These are phyloP conservation scores for Amphilophus citrinellus DNA, from an alignment of 2,113 vertebrate species.

Conservation along the genomic window DNA sequence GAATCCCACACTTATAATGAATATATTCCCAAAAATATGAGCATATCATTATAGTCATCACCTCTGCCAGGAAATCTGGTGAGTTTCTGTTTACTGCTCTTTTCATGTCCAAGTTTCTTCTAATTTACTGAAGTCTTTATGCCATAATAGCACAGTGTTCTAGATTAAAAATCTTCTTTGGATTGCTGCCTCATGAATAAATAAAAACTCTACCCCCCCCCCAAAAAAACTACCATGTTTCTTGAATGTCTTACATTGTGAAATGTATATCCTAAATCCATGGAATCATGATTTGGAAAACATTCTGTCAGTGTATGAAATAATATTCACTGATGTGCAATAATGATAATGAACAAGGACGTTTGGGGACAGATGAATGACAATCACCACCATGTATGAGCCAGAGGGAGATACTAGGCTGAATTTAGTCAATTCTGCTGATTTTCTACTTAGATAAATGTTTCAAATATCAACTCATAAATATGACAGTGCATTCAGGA, in stretches of 20 bases:
- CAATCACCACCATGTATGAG: slow-evolving; percentile 4
- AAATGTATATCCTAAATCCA: not conserved
- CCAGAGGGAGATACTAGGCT: not conserved
- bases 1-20: not conserved
- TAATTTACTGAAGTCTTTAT: not conserved
- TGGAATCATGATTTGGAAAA: not conserved
- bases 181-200: not conserved
- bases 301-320: not conserved
- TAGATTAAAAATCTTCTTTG: not conserved
- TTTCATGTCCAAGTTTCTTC: not conserved
- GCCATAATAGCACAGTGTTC: not conserved
- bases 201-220: not conserved
- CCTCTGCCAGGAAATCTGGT: not conserved
- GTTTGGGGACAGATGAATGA: not conserved
- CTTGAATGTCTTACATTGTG: not conserved
- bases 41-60: not conserved
- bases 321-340: slow-evolving; percentile 1
- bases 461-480: not conserved
- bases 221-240: not conserved
- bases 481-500: not conserved
- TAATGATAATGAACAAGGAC: too few relatives aligned
- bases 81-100: not conserved
- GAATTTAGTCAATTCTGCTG: not conserved
- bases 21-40: too few relatives aligned
- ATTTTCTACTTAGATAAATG: not conserved